Evolutionary conservation across 1,140 invertebrate species (phyloP).

Genomic region (Galleria mellonella): DNA sequence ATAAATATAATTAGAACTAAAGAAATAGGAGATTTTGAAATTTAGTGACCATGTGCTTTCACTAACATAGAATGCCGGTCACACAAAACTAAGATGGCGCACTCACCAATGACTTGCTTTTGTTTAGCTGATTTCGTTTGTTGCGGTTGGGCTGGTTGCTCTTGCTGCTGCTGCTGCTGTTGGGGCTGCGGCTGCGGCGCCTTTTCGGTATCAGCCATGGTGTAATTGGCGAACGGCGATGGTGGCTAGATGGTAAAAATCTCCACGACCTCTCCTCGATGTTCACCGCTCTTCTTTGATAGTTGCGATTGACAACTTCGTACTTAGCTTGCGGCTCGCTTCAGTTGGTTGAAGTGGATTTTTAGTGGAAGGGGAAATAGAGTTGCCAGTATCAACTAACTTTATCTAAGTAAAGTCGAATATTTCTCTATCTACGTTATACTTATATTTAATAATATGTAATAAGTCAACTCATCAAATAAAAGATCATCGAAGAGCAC

Average conservation of each 20-base stretch:
- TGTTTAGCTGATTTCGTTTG: conserved; percentile 64
- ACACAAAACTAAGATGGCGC: conserved; percentile 63
- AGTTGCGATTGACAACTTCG: conserved; percentile 24
- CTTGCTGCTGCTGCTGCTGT: conserved; percentile 43
- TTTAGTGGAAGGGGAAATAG: too few species aligned
- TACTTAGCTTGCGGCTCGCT: not conserved
- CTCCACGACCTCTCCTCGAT: conserved; percentile 74
- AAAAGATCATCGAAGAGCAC: too few species aligned
- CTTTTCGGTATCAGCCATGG: conserved; percentile 75
- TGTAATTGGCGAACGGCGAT: conserved; percentile 74
- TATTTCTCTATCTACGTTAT: too few species aligned
- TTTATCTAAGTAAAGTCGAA: too few species aligned
- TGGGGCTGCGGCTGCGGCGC: conserved; percentile 69
- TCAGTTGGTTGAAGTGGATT: too few species aligned
- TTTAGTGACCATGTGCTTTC: conserved; percentile 56
- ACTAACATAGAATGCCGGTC: conserved; percentile 40
- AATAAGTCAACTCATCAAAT: too few species aligned
- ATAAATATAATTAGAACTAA: not conserved
- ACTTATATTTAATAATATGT: too few species aligned
- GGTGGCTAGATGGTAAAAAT: conserved; percentile 73
- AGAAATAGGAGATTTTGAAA: conserved; percentile 14
- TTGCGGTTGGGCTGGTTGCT: conserved; percentile 52
- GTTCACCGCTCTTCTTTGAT: conserved; percentile 59
- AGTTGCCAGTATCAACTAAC: too few species aligned
- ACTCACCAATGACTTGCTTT: conserved; percentile 73